These are phyloP conservation scores for Gari tellinella DNA, from an alignment of 2,888 invertebrate genomes.

Conservation along the genomic window DNA sequence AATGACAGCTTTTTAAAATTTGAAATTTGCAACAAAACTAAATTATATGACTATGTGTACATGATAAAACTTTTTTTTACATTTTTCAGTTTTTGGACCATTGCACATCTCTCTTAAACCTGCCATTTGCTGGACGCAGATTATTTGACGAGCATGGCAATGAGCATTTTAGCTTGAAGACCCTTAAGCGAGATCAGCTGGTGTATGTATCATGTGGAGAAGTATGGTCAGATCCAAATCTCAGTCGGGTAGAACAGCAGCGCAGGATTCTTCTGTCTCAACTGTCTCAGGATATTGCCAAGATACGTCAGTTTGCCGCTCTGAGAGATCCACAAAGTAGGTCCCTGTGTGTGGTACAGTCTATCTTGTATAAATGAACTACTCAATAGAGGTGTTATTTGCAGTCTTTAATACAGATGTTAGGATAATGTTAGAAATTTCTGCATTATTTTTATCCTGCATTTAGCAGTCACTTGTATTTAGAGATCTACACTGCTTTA, in stretches of 20 bases:
- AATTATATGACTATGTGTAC: no score
- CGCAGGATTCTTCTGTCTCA: constrained; percentile 80
- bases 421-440: no score
- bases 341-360: no score
- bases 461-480: no score
- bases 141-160: constrained; percentile 82
- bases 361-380: no score
- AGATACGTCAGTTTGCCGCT: constrained; percentile 81
- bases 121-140: constrained; percentile 83
- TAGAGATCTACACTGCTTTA: no score
- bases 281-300: constrained; percentile 81
- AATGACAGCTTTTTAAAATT: no score
- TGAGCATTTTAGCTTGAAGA: constrained; percentile 81
- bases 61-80: not conserved
- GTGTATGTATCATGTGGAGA: constrained; percentile 83
- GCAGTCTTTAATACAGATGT: no score
- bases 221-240: constrained; percentile 82
- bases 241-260: constrained; percentile 82
- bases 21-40: no score
- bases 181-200: constrained; percentile 80
- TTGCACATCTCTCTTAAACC: constrained; percentile 79
- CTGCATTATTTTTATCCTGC: no score
- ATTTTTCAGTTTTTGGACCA: constrained; percentile 82
- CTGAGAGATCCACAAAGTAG: constrained; percentile 81
- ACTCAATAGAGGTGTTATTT: no score